A percentile compares a stretch with the other conserved stretches of the same genome.
Conservation (phyloP, 2,888 invertebrate species). For the Amphiduros pacificus region DNA sequence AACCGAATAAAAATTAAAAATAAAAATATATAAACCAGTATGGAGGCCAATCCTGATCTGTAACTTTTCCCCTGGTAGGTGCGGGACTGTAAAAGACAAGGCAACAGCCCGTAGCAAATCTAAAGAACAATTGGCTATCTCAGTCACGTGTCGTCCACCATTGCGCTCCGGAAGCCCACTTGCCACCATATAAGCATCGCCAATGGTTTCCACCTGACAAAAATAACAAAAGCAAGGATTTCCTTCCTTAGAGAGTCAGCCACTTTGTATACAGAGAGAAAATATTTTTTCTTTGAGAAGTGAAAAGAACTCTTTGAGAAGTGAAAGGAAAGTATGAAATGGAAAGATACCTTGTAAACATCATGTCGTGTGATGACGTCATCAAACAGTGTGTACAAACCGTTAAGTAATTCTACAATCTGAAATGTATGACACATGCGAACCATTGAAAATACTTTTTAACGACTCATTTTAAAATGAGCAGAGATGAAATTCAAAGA, state of each 20-base stretch:
- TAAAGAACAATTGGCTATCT: slow-evolving; percentile 41
- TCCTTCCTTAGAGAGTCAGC: neutral
- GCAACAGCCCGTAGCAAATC: slow-evolving; percentile 37
- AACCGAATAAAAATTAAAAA: neutral
- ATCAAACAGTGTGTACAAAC: neutral
- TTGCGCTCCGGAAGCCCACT: slow-evolving; percentile 43
- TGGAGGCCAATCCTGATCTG: slow-evolving; percentile 41
- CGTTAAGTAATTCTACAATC: neutral
- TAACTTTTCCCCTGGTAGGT: slow-evolving; percentile 36
- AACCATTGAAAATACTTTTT: no score
- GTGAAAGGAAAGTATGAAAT: neutral
- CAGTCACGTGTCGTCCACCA: slow-evolving; percentile 38
- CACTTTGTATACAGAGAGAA: neutral
- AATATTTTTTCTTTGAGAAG: no score
- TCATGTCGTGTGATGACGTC: neutral
- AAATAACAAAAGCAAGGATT: neutral
- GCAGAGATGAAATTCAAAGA: no score
- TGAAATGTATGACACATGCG: no score
- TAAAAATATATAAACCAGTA: neutral
- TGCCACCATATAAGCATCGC: slow-evolving; percentile 10
- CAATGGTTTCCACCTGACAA: slow-evolving; percentile 27
- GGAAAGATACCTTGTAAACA: neutral
- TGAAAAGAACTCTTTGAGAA: no score
- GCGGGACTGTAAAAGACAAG: slow-evolving; percentile 41
- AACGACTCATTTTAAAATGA: no score